A percentile compares a stretch with the other conserved stretches of the same genome.
Conservation (phyloP, 2,888 invertebrate species). For the Polydrusus cervinus region DNA sequence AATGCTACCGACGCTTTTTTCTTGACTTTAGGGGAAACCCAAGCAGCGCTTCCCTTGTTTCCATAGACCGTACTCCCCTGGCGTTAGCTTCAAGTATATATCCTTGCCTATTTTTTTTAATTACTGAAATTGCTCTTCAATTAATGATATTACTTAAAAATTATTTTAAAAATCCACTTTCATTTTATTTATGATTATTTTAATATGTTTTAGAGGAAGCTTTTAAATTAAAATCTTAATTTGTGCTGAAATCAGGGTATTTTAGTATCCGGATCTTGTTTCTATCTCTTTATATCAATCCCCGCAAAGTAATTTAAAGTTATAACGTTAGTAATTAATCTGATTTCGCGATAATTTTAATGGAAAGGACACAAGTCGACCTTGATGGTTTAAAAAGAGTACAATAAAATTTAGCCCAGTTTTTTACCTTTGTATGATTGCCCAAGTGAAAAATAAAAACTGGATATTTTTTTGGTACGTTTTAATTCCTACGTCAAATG, state of each 20-base stretch:
- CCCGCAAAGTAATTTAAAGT: constrained; percentile 8
- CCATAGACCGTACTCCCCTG: too few relatives aligned
- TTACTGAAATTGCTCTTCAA: too few relatives aligned
- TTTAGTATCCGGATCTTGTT: constrained; percentile 14
- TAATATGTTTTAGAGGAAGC: not conserved
- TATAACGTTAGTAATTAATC: constrained; percentile 16
- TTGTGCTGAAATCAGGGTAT: not conserved
- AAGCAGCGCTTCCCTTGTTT: too few relatives aligned
- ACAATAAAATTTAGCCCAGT: constrained; percentile 23
- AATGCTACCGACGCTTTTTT: too few relatives aligned
- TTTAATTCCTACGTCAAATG: not conserved
- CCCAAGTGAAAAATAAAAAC: not conserved
- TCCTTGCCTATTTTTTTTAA: not conserved
- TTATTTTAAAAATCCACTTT: not conserved
- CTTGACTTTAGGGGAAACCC: too few relatives aligned
- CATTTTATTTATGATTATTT: not conserved
- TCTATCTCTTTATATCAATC: constrained; percentile 3
- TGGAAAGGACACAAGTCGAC: constrained; percentile 35
- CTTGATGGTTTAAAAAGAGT: constrained; percentile 28
- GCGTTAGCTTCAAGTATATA: not conserved
- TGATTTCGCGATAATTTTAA: constrained; percentile 9
- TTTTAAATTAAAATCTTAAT: not conserved
- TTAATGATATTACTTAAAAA: too few relatives aligned
- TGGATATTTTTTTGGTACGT: not conserved
- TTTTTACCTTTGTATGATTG: constrained; percentile 1